Conservation (phyloP, 2,113 vertebrate genomes). For the Oryzias melastigma region DNA sequence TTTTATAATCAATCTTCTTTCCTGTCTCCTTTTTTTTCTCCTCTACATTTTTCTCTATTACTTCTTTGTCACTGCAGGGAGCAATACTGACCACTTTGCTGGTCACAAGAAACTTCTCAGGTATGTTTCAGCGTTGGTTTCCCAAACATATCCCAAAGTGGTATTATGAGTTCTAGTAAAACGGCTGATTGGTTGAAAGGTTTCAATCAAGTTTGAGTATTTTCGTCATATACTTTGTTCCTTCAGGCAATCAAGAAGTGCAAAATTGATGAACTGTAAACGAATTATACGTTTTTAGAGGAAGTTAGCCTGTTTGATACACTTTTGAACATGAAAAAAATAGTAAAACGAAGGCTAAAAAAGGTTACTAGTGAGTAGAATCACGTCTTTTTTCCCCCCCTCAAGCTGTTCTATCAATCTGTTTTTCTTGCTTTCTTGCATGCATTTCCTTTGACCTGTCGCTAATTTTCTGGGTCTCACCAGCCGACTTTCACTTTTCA, state of each 20-base stretch:
- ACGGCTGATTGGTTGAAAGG: no score
- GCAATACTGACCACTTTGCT: constrained; percentile 98
- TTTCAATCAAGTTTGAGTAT: no score
- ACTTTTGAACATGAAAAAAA: neutral
- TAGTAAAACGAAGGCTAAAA: neutral
- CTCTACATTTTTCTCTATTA: constrained; percentile 30
- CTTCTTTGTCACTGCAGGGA: constrained; percentile 79
- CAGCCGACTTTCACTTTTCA: constrained; percentile 31
- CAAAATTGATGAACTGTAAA: no score
- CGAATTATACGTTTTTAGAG: neutral
- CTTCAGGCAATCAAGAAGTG: no score
- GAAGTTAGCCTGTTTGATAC: neutral
- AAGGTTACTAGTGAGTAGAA: constrained; percentile 24
- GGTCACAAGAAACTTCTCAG: constrained; percentile 99
- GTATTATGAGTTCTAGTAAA: neutral
- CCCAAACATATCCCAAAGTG: constrained; percentile 4
- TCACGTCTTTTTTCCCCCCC: constrained; percentile 15
- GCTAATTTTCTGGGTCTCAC: constrained; percentile 32
- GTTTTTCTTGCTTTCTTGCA: constrained; percentile 33
- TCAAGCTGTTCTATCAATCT: constrained; percentile 30
- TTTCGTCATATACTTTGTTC: no score
- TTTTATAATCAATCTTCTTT: constrained; percentile 47
- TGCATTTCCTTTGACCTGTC: constrained; percentile 39
- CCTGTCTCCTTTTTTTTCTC: constrained; percentile 39
- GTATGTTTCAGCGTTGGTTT: constrained; percentile 73